Base-by-base conservation (phyloP, 2,888 invertebrate species). In the Antitype chi region DNA sequence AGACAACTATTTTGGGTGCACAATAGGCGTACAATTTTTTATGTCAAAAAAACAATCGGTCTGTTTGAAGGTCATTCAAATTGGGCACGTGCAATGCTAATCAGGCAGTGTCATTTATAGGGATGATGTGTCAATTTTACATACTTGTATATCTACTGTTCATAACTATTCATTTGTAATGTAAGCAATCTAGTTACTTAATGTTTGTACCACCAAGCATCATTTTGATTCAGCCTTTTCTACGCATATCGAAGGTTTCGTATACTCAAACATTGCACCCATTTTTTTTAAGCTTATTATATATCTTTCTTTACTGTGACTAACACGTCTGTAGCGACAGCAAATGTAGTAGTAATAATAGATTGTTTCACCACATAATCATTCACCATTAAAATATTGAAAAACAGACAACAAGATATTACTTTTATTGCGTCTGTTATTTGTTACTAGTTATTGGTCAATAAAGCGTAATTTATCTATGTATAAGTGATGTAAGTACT, bases 401-500 rank as follows among this genome's bases (percentile, higher is more conserved):
- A 81, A 69, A 69, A 69, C 76, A 75, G 57, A 69, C 59, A 60
- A 53, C 47, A 53, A 43, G 43, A 68, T 76, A 67, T 32, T 62
- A n/a, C n/a, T n/a, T n/a, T n/a, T n/a, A 67, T 76, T 67, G 70
- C 25, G 15, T 62, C 43, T 70, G 80, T 53, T 68, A 20, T 59
- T 64, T 68, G 47, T 64, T 25, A 60, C 15, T 32, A 43, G 38
- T 64, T 60, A 82, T 60, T 52, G 62, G 17, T 43, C 47, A 73
- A 80, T 72, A n/a, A 63, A 66, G 6, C 7, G 47, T 23, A 9
- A 55, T 53, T 57, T 38, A 78, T 80, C 1, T 25, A n/a, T n/a
- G 8, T 55, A n/a, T 55, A 53, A 20, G 28, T 20, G n/a, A 72
- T n/a, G n/a, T 47, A 25, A 0, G 6, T 52, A 49, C 17, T 28